phyloP scores from a whole-genome alignment of 1,140 invertebrate genomes.

The Glomeris maerens region DNA sequence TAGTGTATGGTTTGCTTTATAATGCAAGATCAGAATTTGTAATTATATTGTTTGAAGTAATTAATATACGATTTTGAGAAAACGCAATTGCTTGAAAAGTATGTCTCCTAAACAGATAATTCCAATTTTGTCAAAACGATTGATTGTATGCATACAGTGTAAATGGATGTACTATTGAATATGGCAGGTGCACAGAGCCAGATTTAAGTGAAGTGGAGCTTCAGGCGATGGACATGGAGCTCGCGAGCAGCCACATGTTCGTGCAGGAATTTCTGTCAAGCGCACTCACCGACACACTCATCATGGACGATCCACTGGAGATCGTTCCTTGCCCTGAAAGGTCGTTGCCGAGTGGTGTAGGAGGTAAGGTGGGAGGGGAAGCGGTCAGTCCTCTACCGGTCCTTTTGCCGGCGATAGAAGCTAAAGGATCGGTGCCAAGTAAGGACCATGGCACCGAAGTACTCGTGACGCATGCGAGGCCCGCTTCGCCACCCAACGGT shows the following conservation, averaged over 20 bases:
- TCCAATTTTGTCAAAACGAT: not conserved
- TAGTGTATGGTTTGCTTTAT: not conserved
- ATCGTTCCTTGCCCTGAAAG: constrained; percentile 11
- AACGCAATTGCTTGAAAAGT: not conserved
- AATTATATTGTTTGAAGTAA: constrained; percentile 20
- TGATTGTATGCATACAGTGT: too few species aligned
- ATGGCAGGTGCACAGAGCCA: constrained; percentile 42
- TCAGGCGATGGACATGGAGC: constrained; percentile 41
- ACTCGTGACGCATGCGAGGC: not conserved
- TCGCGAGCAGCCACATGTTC: constrained; percentile 50
- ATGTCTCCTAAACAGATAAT: not conserved
- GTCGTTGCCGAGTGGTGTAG: not conserved
- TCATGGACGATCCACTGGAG: constrained; percentile 22
- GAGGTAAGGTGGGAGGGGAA: not conserved
- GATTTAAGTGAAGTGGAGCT: constrained; percentile 39
- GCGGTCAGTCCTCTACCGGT: not conserved
- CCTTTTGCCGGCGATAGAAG: not conserved
- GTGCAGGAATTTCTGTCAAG: constrained; percentile 50
- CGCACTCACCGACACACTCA: constrained; percentile 43
- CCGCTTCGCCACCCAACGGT: not conserved
- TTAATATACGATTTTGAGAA: not conserved
- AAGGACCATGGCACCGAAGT: constrained; percentile 1
- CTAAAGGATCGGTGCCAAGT: constrained; percentile 7
- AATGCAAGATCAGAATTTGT: constrained; percentile 14
- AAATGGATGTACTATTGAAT: constrained; percentile 16